Percentiles rank a stretch among this genome's conserved stretches.
These are phyloP conservation scores for Ataeniobius toweri DNA, from an alignment of 2,797 vertebrate genomes.

Conservation along the genomic window DNA sequence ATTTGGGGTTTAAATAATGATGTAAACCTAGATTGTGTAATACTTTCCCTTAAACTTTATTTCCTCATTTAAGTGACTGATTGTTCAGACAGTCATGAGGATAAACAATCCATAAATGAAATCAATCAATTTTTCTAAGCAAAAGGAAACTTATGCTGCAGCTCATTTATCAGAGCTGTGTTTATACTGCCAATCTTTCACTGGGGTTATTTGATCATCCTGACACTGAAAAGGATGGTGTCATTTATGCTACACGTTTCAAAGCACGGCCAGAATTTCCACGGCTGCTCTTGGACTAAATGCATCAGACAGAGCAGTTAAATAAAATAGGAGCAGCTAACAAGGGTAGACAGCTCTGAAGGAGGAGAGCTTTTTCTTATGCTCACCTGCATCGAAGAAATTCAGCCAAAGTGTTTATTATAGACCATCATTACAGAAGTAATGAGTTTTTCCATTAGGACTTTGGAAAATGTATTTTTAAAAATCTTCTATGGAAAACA, in stretches of 20 bases:
- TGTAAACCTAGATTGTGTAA: not conserved
- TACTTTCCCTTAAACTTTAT: constrained; percentile 5
- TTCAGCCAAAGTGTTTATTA: not conserved
- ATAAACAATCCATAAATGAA: not conserved
- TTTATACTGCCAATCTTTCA: too few relatives aligned
- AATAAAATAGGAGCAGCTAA: not conserved
- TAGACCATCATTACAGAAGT: not conserved
- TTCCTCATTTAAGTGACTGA: not conserved
- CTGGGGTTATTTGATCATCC: too few relatives aligned
- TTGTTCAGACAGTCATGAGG: not conserved
- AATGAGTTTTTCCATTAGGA: not conserved
- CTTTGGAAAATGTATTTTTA: not conserved
- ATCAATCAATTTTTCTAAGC: not conserved
- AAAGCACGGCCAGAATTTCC: not conserved
- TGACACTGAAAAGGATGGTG: not conserved
- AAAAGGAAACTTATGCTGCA: too few relatives aligned
- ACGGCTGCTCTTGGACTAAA: not conserved
- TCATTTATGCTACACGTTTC: not conserved
- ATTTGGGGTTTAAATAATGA: constrained; percentile 7
- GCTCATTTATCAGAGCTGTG: too few relatives aligned
- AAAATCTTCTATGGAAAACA: not conserved
- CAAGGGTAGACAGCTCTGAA: not conserved
- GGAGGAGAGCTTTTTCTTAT: not conserved
- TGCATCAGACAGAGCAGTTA: not conserved
- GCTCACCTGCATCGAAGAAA: not conserved